Base-by-base conservation (phyloP, 2,797 vertebrate genomes). In the Telmatherina bonti region DNA sequence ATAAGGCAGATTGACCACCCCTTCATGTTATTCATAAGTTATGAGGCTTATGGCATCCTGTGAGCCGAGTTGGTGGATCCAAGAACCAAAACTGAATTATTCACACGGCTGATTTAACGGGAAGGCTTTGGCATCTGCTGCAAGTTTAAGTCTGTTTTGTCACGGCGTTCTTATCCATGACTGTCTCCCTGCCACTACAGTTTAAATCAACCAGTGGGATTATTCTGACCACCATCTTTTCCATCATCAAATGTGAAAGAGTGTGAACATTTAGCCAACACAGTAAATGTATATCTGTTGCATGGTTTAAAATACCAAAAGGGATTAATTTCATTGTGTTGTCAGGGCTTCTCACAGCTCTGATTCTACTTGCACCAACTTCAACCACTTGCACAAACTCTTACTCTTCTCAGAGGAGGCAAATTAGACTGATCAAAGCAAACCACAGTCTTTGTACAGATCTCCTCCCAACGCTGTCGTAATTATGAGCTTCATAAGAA, bases 361-460 rank as follows among this genome's bases (percentile, higher is more conserved):
- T 72, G 74, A 81, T 82, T 86, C 71, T 72, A 36, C 71, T 79
- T 30, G 8, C 30, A 80, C 38, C 57, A 74, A 83, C 70, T 81
- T 64, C 64, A 81, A 65, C 45, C 62, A 36, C 72, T 69, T n/a
- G 15, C 33, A 68, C 68, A 74, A 51, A 77, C 71, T 76, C 62
- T 81, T 74, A 75, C 72, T 60, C 80, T 27, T 67, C 49, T 73
- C n/a, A 29, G 35, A 64, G 41, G 63, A 47, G 69, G 62, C 55
- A 75, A 84, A 90, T 85, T 74, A 80, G 62, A 75, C 53, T 65
- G 81, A 92, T 91, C 85, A 92, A 92, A 92, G 90, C 61, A 75
- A 86, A 89, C 87, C 82, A 2, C 82, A 74, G 74, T 61, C 70
- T 89, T 89, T 85, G 82, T 69, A 62, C 68, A 67, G 54, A 79